phyloP scores from a whole-genome alignment of 2,113 vertebrate genomes.

The Sander vitreus region DNA sequence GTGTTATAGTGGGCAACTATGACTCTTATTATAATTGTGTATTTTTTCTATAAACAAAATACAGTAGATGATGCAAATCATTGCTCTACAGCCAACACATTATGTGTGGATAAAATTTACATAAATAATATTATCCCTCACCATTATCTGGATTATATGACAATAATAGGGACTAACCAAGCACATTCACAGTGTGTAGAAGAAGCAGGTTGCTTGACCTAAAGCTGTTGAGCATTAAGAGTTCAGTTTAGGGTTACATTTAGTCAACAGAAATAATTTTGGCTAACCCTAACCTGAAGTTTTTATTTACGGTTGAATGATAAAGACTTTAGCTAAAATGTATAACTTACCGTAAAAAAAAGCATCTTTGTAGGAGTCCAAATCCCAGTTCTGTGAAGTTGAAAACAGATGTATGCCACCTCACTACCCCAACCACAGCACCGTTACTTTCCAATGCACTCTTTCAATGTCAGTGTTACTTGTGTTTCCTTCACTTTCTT shows the following conservation, averaged over 20 bases:
- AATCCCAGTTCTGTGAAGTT: constrained; percentile 52
- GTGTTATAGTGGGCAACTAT: not conserved
- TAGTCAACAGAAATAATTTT: constrained; percentile 28
- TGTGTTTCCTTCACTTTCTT: constrained; percentile 20
- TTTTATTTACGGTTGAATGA: constrained; percentile 44
- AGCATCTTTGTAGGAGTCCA: constrained; percentile 32
- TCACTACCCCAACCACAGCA: constrained; percentile 33
- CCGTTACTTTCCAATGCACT: constrained; percentile 30
- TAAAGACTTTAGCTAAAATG: constrained; percentile 37
- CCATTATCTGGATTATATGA: not conserved
- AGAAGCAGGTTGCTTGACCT: not conserved
- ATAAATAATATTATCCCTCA: not conserved
- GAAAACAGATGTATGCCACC: constrained; percentile 61
- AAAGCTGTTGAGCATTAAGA: not conserved
- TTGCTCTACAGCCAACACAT: not conserved
- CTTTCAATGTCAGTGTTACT: constrained; percentile 24
- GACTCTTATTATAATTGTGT: not conserved
- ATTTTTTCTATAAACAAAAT: not conserved
- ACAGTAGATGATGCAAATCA: not conserved
- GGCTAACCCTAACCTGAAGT: constrained; percentile 32
- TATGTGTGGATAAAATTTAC: not conserved
- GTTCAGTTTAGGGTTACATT: constrained; percentile 21
- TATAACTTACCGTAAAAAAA: constrained; percentile 38
- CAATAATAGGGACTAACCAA: not conserved
- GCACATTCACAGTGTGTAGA: not conserved